phyloP scores from a whole-genome alignment of 2,797 vertebrate species.

The Melopsittacus undulatus region DNA sequence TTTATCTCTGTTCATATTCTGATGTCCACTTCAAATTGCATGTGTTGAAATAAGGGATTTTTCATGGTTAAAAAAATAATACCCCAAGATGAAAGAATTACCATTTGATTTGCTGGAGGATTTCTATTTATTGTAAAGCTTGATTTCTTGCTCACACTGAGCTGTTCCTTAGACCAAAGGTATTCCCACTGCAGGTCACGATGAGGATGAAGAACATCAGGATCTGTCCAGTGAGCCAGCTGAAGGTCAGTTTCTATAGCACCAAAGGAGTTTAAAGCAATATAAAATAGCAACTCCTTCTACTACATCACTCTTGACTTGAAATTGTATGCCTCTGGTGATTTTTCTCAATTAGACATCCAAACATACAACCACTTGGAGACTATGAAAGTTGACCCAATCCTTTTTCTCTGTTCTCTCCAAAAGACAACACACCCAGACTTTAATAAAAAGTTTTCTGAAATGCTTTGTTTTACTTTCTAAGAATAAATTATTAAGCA shows the following conservation, averaged over 20 bases:
- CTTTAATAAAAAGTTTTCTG: background rate
- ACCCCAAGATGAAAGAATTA: background rate
- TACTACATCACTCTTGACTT: background rate
- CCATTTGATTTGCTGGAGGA: background rate
- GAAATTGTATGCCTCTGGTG: background rate
- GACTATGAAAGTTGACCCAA: background rate
- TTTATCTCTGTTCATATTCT: background rate
- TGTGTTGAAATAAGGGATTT: background rate
- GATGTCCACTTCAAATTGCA: background rate
- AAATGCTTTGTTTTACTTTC: background rate
- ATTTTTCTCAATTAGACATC: background rate
- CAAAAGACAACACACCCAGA: background rate
- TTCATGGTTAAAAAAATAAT: background rate
- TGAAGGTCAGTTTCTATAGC: background rate
- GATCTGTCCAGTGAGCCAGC: background rate
- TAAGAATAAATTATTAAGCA: background rate
- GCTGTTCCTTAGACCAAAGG: background rate
- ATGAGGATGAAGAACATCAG: background rate
- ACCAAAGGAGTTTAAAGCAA: background rate
- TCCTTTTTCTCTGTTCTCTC: background rate
- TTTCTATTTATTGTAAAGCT: background rate
- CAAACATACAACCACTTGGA: background rate
- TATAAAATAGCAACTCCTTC: background rate
- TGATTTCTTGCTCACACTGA: background rate
- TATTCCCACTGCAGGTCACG: background rate